A percentile compares a stretch with the other conserved stretches of the same genome.
phyloP scores from a whole-genome alignment of 2,113 vertebrate species.

The Isichthys henryi region DNA sequence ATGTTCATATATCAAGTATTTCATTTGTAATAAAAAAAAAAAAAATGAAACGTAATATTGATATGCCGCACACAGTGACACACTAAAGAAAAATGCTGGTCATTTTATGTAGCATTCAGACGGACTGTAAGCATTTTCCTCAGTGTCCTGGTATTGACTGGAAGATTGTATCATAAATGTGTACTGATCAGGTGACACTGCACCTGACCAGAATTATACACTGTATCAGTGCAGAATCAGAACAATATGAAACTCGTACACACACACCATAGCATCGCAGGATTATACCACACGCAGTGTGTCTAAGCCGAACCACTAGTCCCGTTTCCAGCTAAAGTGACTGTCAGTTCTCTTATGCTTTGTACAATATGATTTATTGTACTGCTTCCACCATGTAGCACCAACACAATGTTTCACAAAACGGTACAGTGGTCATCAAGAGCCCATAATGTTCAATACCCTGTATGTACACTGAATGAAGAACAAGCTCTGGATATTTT shows the following conservation, averaged over 20 bases:
- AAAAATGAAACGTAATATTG: background rate
- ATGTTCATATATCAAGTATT: background rate
- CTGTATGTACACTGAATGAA: background rate
- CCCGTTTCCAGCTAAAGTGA: background rate
- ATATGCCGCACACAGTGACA: background rate
- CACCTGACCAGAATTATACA: conserved; percentile 15
- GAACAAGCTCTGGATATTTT: background rate
- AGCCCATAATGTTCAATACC: background rate
- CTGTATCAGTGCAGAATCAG: background rate
- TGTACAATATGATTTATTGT: background rate
- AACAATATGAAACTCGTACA: background rate
- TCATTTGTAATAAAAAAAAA: background rate
- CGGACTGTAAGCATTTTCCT: background rate
- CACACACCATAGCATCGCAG: background rate
- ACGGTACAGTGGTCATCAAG: background rate
- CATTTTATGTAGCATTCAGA: conserved; percentile 8
- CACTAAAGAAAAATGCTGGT: conserved; percentile 12
- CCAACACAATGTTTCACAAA: background rate
- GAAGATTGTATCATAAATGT: background rate
- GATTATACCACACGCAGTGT: no score
- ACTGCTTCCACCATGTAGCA: background rate
- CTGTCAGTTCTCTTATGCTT: background rate
- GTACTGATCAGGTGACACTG: conserved; percentile 5
- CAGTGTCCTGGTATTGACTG: background rate
- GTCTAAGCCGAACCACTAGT: background rate